Evolutionary conservation across 2,797 vertebrate species (phyloP).

Genomic region (Hylomyscus alleni): DNA sequence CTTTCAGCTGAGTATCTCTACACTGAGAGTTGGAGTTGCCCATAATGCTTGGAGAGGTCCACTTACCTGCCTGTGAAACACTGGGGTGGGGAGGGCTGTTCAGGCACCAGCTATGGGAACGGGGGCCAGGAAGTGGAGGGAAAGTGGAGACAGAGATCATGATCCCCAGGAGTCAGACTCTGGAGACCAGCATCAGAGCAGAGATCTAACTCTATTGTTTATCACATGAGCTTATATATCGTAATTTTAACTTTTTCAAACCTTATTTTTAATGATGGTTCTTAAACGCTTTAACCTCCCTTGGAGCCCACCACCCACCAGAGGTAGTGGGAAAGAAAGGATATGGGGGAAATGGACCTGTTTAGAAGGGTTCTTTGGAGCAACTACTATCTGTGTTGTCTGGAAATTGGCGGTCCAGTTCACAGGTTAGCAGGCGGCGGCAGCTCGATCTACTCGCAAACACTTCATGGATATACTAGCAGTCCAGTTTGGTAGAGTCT

Average conservation of each 20-base stretch:
- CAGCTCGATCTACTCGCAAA: background rate
- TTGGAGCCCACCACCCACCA: background rate
- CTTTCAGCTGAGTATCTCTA: background rate
- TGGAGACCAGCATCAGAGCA: background rate
- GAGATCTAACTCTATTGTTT: background rate
- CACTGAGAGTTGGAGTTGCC: background rate
- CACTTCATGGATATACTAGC: background rate
- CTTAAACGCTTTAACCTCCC: background rate
- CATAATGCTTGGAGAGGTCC: background rate
- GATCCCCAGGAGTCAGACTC: background rate
- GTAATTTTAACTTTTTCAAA: background rate
- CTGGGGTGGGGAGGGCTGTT: no score
- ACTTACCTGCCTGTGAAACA: background rate
- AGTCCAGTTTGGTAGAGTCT: background rate
- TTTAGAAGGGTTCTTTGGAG: background rate
- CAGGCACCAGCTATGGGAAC: background rate
- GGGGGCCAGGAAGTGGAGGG: background rate
- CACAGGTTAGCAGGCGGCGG: background rate
- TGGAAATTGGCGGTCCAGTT: background rate
- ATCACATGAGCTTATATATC: background rate
- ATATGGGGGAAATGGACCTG: background rate
- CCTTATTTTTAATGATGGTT: background rate
- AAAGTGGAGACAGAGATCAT: background rate
- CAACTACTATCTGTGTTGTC: no score
- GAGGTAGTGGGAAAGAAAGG: background rate